Evolutionary conservation across 2,797 vertebrate species (phyloP).

Genomic region (Pipistrellus kuhlii): DNA sequence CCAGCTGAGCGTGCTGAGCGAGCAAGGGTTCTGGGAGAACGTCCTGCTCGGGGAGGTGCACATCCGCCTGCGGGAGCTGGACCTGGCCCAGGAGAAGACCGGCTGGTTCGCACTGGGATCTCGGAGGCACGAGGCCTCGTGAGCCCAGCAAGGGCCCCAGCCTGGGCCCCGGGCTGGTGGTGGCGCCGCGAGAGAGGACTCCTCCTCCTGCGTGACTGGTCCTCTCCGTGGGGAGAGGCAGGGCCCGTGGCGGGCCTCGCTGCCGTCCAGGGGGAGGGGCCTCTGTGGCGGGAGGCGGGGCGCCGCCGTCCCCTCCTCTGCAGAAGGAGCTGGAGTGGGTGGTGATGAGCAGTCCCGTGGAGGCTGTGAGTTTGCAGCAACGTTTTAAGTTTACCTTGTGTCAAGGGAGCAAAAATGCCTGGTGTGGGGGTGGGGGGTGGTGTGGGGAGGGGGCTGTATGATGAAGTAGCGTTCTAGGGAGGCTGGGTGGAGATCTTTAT

Average conservation of each 20-base stretch:
- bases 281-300: not conserved
- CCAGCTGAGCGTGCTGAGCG: conserved; percentile 95
- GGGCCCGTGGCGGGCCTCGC: not conserved
- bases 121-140: conserved; percentile 86
- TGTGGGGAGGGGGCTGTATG: conserved; percentile 43
- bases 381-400: conserved; percentile 89
- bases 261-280: not conserved
- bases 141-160: conserved; percentile 62
- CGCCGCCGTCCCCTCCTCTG: not conserved
- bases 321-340: conserved; percentile 40
- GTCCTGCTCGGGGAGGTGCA: conserved; percentile 94
- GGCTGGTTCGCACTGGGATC: conserved; percentile 95
- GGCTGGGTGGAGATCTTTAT: conserved; percentile 78
- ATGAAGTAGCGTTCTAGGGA: conserved; percentile 68
- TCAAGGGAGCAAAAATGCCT: conserved; percentile 89
- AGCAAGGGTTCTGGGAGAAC: conserved; percentile 98
- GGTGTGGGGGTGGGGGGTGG: conserved; percentile 69
- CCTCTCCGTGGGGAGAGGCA: conserved; percentile 39
- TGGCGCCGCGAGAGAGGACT: not conserved
- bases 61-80: conserved; percentile 92
- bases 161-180: conserved; percentile 18
- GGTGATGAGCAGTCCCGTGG: conserved; percentile 55
- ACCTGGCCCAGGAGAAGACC: conserved; percentile 93
- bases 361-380: conserved; percentile 75
- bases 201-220: not conserved